Conservation (phyloP, 2,113 vertebrate genomes). For the Prionailurus bengalensis region DNA sequence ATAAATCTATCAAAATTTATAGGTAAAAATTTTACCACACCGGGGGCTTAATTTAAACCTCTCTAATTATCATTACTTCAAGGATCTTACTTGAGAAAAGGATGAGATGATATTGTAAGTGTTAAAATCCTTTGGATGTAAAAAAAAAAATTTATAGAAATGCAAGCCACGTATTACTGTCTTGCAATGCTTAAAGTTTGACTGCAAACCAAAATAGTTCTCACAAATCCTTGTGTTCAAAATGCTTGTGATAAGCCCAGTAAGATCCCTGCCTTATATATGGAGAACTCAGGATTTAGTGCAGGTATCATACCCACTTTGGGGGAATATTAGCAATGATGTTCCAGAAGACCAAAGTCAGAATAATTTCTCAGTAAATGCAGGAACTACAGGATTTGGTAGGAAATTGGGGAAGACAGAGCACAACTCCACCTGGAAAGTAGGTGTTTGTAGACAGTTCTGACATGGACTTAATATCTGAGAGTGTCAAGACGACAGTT, state of each 20-base stretch:
- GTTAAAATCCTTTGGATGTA: not conserved
- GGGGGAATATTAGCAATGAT: not conserved
- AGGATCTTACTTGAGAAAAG: slow-evolving; percentile 34
- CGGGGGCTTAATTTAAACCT: slow-evolving; percentile 53
- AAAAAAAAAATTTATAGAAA: not conserved
- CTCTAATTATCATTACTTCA: slow-evolving; percentile 38
- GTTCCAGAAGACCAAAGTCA: slow-evolving; percentile 45
- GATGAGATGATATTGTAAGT: not conserved
- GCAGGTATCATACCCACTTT: not conserved
- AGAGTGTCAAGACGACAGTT: not conserved
- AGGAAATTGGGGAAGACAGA: not conserved
- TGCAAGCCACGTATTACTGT: slow-evolving; percentile 7
- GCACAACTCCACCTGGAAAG: not conserved
- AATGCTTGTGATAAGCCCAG: not conserved
- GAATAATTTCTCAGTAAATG: slow-evolving; percentile 29
- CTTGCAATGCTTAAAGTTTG: not conserved
- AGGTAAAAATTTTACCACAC: slow-evolving; percentile 33
- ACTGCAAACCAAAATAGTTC: slow-evolving; percentile 25
- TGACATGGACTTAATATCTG: slow-evolving; percentile 15
- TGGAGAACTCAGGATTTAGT: not conserved
- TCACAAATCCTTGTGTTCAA: not conserved
- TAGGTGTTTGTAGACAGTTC: not conserved
- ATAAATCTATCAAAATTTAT: slow-evolving; percentile 29
- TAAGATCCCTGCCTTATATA: not conserved
- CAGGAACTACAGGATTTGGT: not conserved